Evolutionary conservation across 2,888 invertebrate species (phyloP).

Genomic region (Cryptocephalus moraei): DNA sequence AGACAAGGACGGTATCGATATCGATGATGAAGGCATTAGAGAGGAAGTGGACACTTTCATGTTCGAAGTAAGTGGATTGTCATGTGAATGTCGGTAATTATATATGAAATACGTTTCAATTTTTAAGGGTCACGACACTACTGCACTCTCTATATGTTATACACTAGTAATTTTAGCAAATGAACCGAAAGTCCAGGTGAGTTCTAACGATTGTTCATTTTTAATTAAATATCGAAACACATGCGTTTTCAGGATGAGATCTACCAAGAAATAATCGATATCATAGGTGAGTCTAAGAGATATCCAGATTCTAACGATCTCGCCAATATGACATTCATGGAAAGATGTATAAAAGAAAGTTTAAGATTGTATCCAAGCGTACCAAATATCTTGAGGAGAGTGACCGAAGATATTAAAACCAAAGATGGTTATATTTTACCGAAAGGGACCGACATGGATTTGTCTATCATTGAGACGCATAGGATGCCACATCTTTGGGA

Average conservation of each 20-base stretch:
- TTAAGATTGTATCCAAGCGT: constrained; percentile 46
- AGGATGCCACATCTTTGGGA: constrained; percentile 50
- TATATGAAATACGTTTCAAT: background rate
- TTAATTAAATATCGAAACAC: too few species aligned
- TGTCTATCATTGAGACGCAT: constrained; percentile 47
- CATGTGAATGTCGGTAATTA: background rate
- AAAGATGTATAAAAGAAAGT: constrained; percentile 47
- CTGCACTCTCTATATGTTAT: constrained; percentile 34
- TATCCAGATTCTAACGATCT: constrained; percentile 40
- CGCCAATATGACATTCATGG: constrained; percentile 50
- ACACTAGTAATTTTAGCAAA: background rate
- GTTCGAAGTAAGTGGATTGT: constrained; percentile 37
- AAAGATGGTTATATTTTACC: constrained; percentile 39
- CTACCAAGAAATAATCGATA: constrained; percentile 7
- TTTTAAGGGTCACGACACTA: constrained; percentile 53
- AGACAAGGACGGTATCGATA: constrained; percentile 35
- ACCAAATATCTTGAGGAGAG: constrained; percentile 46
- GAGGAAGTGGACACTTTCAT: constrained; percentile 55
- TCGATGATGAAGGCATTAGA: constrained; percentile 44
- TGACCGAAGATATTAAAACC: constrained; percentile 12
- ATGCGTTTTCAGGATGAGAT: constrained; percentile 4
- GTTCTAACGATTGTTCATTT: background rate
- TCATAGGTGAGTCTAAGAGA: constrained; percentile 24
- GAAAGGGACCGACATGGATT: constrained; percentile 37
- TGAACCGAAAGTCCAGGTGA: background rate